A percentile compares a stretch with the other conserved stretches of the same genome.
Conservation (phyloP, 2,888 invertebrate genomes). For the Dendrolimus pini region DNA sequence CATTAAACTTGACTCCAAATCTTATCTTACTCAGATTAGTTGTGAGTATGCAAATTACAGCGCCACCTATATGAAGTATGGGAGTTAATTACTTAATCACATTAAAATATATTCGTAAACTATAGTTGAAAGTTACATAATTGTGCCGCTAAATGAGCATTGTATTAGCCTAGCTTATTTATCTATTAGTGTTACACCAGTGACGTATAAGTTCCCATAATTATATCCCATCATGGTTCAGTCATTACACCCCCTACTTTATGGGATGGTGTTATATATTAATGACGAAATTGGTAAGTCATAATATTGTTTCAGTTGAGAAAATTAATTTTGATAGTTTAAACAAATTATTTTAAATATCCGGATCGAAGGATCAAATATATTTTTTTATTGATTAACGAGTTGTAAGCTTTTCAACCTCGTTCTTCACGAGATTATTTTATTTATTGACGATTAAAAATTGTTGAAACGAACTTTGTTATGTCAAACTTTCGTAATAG, state of each 20-base stretch:
- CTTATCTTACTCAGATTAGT: no score
- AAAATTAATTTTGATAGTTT: no score
- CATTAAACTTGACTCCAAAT: no score
- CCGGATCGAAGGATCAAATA: background rate
- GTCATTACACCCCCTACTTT: constrained; percentile 27
- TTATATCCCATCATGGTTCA: constrained; percentile 21
- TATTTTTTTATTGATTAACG: constrained; percentile 2
- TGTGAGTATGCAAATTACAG: no score
- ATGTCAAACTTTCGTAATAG: constrained; percentile 8
- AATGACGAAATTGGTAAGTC: constrained; percentile 36
- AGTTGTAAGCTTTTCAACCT: constrained; percentile 32
- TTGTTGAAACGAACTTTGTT: constrained; percentile 6
- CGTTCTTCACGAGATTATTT: constrained; percentile 61
- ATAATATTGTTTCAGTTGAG: no score
- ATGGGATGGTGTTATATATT: constrained; percentile 15
- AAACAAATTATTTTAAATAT: no score
- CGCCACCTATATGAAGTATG: no score
- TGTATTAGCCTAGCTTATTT: constrained; percentile 44
- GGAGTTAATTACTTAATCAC: no score
- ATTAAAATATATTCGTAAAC: no score
- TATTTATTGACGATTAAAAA: constrained; percentile 45
- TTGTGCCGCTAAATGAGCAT: constrained; percentile 39
- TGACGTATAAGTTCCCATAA: constrained; percentile 30
- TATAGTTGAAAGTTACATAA: no score
- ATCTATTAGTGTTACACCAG: constrained; percentile 50